phyloP scores from a whole-genome alignment of 2,797 vertebrate genomes.

The Sebastes hopkinsi region DNA sequence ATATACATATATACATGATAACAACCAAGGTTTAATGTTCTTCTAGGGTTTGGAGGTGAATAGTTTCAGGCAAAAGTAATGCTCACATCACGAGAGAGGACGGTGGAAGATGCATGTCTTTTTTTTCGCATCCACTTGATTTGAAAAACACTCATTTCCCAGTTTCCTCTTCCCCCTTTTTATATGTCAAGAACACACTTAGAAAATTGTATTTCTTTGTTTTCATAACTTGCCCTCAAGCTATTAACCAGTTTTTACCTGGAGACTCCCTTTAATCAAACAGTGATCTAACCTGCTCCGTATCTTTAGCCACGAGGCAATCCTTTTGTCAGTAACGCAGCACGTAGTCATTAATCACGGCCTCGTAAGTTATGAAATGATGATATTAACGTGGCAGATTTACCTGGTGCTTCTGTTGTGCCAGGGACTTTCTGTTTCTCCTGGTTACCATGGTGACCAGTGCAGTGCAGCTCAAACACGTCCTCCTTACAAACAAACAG shows the following conservation, averaged over 20 bases:
- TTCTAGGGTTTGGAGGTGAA: neutral
- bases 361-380: slow-evolving; percentile 28
- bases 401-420: slow-evolving; percentile 16
- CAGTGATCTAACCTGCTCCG: neutral
- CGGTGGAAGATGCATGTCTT: neutral
- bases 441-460: slow-evolving; percentile 17
- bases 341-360: slow-evolving; percentile 25
- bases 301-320: neutral
- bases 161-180: neutral
- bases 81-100: neutral
- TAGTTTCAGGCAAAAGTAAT: neutral
- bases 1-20: neutral
- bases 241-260: neutral
- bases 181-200: neutral
- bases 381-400: slow-evolving; percentile 29
- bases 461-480: neutral
- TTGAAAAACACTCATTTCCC: neutral
- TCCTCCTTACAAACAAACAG: neutral
- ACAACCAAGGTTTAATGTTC: no score
- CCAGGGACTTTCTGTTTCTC: neutral
- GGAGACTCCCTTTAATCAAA: slow-evolving; percentile 17
- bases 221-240: neutral
- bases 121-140: neutral
- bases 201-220: neutral
- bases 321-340: slow-evolving; percentile 5